Percentiles rank a stretch among this genome's conserved stretches.
Evolutionary conservation across 2,113 vertebrate genomes (phyloP).

Genomic region (Dicaeum eximium): DNA sequence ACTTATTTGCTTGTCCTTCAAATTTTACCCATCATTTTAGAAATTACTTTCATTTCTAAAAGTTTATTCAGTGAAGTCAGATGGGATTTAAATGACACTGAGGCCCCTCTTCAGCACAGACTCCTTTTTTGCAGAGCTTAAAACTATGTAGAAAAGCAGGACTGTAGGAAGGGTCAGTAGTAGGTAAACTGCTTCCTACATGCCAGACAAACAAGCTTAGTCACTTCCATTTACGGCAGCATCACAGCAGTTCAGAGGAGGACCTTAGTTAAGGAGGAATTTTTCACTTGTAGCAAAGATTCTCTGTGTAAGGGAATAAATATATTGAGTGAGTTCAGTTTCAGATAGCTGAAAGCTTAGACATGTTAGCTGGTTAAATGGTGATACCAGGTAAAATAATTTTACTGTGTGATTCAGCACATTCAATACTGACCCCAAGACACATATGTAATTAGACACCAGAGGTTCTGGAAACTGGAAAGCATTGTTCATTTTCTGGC

Average conservation of each 20-base stretch:
- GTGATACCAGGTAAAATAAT: background rate
- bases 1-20: background rate
- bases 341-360: background rate
- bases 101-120: background rate
- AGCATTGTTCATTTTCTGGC: background rate
- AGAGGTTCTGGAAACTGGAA: background rate
- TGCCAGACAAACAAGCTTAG: background rate
- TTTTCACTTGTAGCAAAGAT: background rate
- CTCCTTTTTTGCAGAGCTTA: background rate
- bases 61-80: background rate
- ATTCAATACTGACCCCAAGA: background rate
- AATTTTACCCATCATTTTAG: background rate
- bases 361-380: background rate
- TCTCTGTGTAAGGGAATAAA: background rate
- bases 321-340: background rate
- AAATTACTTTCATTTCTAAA: background rate
- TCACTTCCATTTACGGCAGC: background rate
- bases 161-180: background rate
- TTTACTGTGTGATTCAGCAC: background rate
- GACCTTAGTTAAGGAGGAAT: background rate
- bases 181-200: background rate
- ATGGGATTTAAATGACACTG: background rate
- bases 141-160: background rate
- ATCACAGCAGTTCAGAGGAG: background rate
- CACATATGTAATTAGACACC: background rate